These are phyloP conservation scores for Petrocephalus microphthalmus DNA, from an alignment of 2,113 vertebrate species.

Conservation along the genomic window DNA sequence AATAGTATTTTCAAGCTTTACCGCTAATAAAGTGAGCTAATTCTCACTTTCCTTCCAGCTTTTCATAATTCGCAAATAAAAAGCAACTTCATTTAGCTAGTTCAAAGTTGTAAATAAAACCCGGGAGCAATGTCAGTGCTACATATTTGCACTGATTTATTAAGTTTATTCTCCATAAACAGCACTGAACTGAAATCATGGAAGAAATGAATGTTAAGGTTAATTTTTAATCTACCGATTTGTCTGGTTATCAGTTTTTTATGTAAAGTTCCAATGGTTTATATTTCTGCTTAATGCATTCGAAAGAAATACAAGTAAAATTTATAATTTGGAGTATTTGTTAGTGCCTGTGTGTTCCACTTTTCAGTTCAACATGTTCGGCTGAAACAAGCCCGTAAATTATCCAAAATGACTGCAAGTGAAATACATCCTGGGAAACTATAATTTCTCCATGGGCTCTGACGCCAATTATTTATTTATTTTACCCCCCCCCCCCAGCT, in stretches of 20 bases:
- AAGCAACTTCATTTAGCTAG: no score
- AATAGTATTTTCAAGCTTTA: no score
- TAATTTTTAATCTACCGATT: neutral
- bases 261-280: neutral
- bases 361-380: neutral
- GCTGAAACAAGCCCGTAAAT: neutral
- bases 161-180: neutral
- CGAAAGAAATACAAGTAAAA: neutral
- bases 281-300: neutral
- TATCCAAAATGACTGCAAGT: neutral
- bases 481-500: neutral
- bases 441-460: neutral
- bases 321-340: neutral
- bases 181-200: neutral
- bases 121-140: no score
- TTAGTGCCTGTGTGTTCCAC: neutral
- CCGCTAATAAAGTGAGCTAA: no score
- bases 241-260: neutral
- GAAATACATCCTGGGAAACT: neutral
- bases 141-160: neutral
- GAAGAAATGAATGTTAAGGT: neutral
- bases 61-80: no score
- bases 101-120: no score
- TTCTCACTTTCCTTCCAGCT: no score
- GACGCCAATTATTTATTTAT: neutral